phyloP scores from a whole-genome alignment of 2,797 vertebrate species.

The Glossophaga mutica region DNA sequence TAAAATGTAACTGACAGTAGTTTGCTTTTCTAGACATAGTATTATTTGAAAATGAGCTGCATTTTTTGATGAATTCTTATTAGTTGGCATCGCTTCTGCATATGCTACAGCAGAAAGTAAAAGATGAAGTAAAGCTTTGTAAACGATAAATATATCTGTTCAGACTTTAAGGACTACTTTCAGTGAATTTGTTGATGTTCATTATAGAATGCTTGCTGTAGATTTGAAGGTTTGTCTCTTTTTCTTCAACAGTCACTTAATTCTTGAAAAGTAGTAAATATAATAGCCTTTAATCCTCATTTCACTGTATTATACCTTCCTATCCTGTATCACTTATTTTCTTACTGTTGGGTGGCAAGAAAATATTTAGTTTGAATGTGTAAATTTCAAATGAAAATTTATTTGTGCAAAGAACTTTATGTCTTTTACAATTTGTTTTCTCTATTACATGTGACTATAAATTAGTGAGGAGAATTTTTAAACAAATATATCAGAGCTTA shows the following conservation, averaged over 20 bases:
- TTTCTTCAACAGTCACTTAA: background rate
- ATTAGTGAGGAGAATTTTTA: background rate
- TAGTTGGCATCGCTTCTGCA: background rate
- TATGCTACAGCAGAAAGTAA: background rate
- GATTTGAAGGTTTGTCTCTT: background rate
- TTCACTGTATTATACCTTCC: background rate
- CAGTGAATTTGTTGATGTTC: background rate
- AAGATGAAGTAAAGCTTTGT: constrained; percentile 39
- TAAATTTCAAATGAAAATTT: constrained; percentile 42
- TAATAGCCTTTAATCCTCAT: background rate
- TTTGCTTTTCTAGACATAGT: constrained; percentile 37
- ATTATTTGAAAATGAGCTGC: constrained; percentile 10
- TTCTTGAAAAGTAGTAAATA: background rate
- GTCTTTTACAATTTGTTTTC: constrained; percentile 1
- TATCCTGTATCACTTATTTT: background rate
- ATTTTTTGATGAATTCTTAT: constrained; percentile 31
- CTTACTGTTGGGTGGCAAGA: background rate
- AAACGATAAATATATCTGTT: background rate
- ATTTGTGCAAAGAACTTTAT: background rate
- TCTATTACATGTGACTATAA: background rate
- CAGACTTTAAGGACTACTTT: background rate
- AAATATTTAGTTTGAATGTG: background rate
- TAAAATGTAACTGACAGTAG: constrained; percentile 9
- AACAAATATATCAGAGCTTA: background rate
- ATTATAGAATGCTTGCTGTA: background rate